Evolutionary conservation across 2,113 vertebrate genomes (phyloP).

Genomic region (Cebidichthys violaceus): DNA sequence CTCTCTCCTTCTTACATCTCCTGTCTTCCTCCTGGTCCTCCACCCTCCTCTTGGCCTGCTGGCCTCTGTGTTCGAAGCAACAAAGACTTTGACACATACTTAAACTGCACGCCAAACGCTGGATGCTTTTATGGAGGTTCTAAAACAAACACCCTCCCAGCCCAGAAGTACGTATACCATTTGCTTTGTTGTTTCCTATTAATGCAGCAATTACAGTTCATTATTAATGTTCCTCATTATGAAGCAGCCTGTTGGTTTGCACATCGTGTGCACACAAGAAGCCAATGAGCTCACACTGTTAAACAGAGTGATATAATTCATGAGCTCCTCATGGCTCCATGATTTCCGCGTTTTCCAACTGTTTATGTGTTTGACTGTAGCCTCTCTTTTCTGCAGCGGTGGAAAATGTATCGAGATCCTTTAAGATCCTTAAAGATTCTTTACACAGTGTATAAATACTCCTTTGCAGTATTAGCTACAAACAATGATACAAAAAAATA

Average conservation of each 20-base stretch:
- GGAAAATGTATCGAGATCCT: not conserved
- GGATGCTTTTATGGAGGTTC: conserved; percentile 66
- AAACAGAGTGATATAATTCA: conserved; percentile 32
- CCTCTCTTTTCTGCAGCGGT: not conserved
- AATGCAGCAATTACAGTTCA: conserved; percentile 48
- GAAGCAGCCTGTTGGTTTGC: conserved; percentile 29
- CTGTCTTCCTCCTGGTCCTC: conserved; percentile 1
- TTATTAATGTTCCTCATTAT: conserved; percentile 36
- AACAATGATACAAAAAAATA: not conserved
- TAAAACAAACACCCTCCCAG: conserved; percentile 74
- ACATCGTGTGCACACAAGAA: conserved; percentile 12
- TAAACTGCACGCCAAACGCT: conserved; percentile 65
- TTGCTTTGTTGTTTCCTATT: conserved; percentile 60
- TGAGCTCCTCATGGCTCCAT: conserved; percentile 12
- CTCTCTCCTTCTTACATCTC: not conserved
- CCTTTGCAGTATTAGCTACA: not conserved
- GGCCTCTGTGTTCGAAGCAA: conserved; percentile 56
- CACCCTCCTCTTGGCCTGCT: conserved; percentile 12
- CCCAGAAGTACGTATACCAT: conserved; percentile 70
- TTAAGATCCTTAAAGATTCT: not conserved
- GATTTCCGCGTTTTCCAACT: conserved; percentile 1
- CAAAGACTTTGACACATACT: conserved; percentile 73
- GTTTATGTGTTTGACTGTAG: conserved; percentile 5
- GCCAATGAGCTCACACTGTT: conserved; percentile 32
- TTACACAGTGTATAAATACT: not conserved